Base-by-base conservation (phyloP, 64 coral and sea anemone species). In the Porites lutea region DNA sequence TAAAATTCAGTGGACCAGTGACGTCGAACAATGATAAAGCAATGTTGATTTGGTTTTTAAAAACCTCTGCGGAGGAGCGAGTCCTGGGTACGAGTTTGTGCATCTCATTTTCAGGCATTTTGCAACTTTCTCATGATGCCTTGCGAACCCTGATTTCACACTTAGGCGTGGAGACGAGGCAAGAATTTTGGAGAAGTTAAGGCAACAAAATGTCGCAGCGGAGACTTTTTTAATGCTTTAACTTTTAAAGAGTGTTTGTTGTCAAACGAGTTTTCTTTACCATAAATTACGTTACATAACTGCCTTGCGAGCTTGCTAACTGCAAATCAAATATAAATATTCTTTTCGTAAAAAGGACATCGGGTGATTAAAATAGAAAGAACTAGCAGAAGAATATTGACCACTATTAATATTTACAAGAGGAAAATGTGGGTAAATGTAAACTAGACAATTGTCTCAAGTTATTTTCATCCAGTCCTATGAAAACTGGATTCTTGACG, bases 291-390 rank as follows among this genome's bases (percentile, higher is more conserved):
- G 75, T 19, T 78, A 78, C 53, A 60, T 61, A 60, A 80, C 11
- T 62, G 22, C 43, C 54, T 6, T 4, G 43, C 79, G 12, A 44
- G 44, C 7, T 83, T 16, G 61, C 60, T 65, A 49, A 37, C 62
- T 21, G 79, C 43, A 65, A 49, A 66, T 66, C 60, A 64, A 83
- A 64, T 69, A 52, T 84, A 84, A 84, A 84, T 68, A 84, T 78
- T 78, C 75, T 78, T 54, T 58, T 12, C 27, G 52, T 78, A 55
- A 55, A 77, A 78, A 78, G 75, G 75, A 68, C 69, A 20, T 51
- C 13, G 81, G 50, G 23, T n/a, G 11, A 63, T 66, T 63, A 83
- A 83, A 83, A 83, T 84, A 84, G 21, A 37, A 65, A 48, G 37
- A 66, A 65, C 60, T 64, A 48, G 44, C 45, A 68, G 52, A 47